These are phyloP conservation scores for Pycnonotus jocosus DNA, from an alignment of 2,113 vertebrate genomes.

Conservation along the genomic window DNA sequence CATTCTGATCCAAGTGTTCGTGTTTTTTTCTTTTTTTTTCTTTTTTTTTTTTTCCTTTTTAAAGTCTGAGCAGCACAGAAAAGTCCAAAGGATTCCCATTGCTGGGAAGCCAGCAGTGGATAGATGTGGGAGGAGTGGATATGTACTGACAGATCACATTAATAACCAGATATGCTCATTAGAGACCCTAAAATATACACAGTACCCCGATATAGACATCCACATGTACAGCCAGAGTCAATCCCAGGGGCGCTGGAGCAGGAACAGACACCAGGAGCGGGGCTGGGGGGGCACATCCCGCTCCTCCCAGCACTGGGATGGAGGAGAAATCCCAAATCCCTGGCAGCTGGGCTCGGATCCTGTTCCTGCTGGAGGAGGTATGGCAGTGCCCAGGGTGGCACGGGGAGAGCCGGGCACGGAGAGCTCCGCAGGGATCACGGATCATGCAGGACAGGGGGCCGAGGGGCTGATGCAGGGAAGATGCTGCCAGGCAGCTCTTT, in stretches of 20 bases:
- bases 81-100: not conserved
- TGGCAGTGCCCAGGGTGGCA: not conserved
- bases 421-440: not conserved
- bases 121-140: not conserved
- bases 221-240: not conserved
- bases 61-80: not conserved
- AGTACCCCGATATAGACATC: constrained; percentile 3
- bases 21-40: not conserved
- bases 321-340: not conserved
- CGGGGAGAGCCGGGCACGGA: not conserved
- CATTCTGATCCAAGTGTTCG: accelerated
- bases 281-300: not conserved
- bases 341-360: not conserved
- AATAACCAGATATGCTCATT: not conserved
- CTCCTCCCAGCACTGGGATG: not conserved
- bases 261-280: not conserved
- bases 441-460: not conserved
- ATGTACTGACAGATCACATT: not conserved
- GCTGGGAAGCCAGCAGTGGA: not conserved
- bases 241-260: not conserved
- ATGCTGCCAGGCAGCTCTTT: not conserved
- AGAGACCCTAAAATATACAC: constrained; percentile 4
- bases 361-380: not conserved
- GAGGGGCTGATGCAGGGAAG: not conserved
- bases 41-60: not conserved